A percentile compares a stretch with the other conserved stretches of the same genome.
Conservation (phyloP, 2,113 vertebrate genomes). For the Macrotus californicus region DNA sequence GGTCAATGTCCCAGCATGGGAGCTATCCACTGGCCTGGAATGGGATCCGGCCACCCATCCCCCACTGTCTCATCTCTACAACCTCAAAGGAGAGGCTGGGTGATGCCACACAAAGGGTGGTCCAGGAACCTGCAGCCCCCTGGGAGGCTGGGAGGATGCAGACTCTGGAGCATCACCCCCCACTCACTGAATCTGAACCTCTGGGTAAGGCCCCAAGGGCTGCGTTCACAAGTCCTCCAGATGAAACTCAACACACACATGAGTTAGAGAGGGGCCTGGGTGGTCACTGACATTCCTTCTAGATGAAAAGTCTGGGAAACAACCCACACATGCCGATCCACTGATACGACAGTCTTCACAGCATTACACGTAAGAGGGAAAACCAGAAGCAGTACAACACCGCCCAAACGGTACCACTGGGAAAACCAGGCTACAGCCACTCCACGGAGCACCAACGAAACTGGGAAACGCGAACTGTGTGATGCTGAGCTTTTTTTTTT, state of each 20-base stretch:
- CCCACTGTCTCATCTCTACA: background rate
- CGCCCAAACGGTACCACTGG: background rate
- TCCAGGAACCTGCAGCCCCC: rapidly evolving
- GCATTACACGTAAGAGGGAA: background rate
- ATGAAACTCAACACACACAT: background rate
- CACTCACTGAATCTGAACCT: background rate
- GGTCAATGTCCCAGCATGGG: too few species aligned
- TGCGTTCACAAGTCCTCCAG: background rate
- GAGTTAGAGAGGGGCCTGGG: background rate
- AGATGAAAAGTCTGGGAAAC: background rate
- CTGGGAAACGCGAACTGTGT: background rate
- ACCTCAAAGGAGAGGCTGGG: background rate
- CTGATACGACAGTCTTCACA: background rate
- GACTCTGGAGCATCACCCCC: rapidly evolving
- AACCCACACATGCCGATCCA: background rate
- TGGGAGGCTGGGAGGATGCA: background rate
- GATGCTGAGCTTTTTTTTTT: background rate
- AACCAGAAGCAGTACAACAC: background rate
- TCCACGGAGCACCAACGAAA: background rate
- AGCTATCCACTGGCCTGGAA: background rate
- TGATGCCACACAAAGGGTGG: background rate
- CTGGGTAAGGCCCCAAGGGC: background rate
- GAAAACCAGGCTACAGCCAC: background rate
- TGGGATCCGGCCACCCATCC: background rate
- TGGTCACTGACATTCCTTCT: background rate